Base-by-base conservation (phyloP, 2,797 vertebrate species). In the Furcifer pardalis region DNA sequence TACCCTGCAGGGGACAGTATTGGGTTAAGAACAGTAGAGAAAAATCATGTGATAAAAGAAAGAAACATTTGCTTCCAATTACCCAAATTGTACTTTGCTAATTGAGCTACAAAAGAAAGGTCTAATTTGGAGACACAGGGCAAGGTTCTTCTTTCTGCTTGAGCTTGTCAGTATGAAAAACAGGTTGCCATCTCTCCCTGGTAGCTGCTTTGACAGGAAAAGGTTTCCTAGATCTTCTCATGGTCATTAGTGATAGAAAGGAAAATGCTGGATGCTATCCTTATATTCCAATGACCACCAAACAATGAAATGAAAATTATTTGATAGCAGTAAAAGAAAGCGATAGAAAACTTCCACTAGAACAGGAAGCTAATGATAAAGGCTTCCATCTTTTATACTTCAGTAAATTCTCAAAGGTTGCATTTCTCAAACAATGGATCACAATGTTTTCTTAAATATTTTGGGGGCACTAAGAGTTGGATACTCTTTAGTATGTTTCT, bases 1-100 rank as follows among this genome's bases (percentile, higher is more conserved):
- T 91, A 95, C 95, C 95, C 95, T 96, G 95, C 95, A 96, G 96
- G 96, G 96, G 95, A 96, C 96, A 96, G 96, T 95, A 96, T 95
- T 96, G 95, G 95, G 95, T 94, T 92, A 95, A 96, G 94, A 96
- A 96, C 94, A 93, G 90, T 94, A 91, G 91, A 92, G 44, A 68
- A 75, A 68, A 95, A 94, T 92, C 91, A 79, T 91, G 93, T 84
- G 93, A 94, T 94, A 92, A 88, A 91, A 71, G 37, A 30, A 90
- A 94, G 87, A 92, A 94, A 93, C 93, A 95, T 94, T 96, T 96
- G 92, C 92, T 96, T 95, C 91, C 89, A 92, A 94, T 96, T 95
- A 95, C 89, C 91, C 91, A 94, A 96, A 94, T 93, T 93, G 87
- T 91, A 93, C 82, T 94, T 95, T 92, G 87, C 87, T 96, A 96